Evolutionary conservation across 2,113 vertebrate genomes (phyloP).

Genomic region (Pristiophorus japonicus): DNA sequence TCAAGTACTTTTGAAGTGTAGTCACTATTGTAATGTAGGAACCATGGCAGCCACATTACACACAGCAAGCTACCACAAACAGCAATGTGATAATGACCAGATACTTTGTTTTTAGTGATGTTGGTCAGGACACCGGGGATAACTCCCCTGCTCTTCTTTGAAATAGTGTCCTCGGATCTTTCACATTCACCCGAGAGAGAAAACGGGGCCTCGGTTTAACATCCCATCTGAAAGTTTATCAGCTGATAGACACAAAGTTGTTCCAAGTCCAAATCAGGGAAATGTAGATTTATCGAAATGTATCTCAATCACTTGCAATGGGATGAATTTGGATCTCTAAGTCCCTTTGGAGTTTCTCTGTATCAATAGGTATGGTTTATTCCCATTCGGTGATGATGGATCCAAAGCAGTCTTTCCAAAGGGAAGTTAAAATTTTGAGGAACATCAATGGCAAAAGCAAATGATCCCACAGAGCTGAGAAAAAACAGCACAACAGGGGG

Average conservation of each 20-base stretch:
- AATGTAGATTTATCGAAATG: neutral
- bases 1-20: too few relatives aligned
- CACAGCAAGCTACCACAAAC: too few relatives aligned
- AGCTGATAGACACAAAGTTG: neutral
- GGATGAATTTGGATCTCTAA: neutral
- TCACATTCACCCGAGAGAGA: too few relatives aligned
- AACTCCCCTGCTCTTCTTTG: too few relatives aligned
- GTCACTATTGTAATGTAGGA: too few relatives aligned
- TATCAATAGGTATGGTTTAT: neutral
- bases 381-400: neutral
- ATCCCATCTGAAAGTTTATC: neutral
- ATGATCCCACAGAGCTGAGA: neutral
- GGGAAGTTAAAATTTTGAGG: neutral
- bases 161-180: too few relatives aligned
- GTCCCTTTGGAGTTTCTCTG: neutral
- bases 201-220: too few relatives aligned
- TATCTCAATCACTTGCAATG: neutral
- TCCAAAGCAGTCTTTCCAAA: neutral
- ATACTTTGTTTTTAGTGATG: too few relatives aligned
- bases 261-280: neutral
- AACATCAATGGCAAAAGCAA: neutral
- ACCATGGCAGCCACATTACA: too few relatives aligned
- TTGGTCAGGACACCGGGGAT: too few relatives aligned
- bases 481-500: too few relatives aligned
- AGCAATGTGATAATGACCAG: too few relatives aligned